Evolutionary conservation across 2,888 invertebrate species (phyloP), one percentile per base, ranked within the genome.

Genomic region (Mayetiola destructor): DNA sequence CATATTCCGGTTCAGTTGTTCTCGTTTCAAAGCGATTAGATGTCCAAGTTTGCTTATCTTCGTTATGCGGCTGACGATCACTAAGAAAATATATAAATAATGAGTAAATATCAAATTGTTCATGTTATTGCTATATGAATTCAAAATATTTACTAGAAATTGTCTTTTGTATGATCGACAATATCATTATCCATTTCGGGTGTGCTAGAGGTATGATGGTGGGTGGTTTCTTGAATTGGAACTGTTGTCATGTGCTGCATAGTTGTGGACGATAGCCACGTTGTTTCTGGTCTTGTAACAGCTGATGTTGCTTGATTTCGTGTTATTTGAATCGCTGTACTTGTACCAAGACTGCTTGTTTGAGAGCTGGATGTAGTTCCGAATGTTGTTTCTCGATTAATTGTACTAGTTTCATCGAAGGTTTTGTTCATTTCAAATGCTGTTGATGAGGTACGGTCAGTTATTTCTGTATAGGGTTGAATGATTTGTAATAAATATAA

Each of bases 341-440:
- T 68, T 6, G 67, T 67, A 58, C 53, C 60, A 58, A 6, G 23
- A 10, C 58, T 59, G 10, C 54, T 61, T 29, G 67, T 66, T 12
- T 67, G 64, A 52, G 65, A 59, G 18, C 61, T 63, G 55, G 60
- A 63, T 56, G 64, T 65, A 18, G 64, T 69, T 60, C 67, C 67
- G 57, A 64, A 62, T 58, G 61, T 62, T 58, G 60, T 58, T 30
- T 63, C 65, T 16, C 56, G 61, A 61, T 59, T 62, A 30, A 58
- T 61, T 18, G 62, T 68, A 20, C 54, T 56, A 6, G 21, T 29
- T 18, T 54, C 75, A 1, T 70, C 71, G 59, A 74, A 72, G 53
- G 39, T 18, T 67, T 73, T 64, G 55, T 72, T 71, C 2, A 67
- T 67, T 23, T 76, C 77, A 42, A 77, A 75, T 63, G 76, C 77